A percentile compares a stretch with the other conserved stretches of the same genome.
phyloP scores from a whole-genome alignment of 2,797 vertebrate species.

The Hippoglossus hippoglossus region DNA sequence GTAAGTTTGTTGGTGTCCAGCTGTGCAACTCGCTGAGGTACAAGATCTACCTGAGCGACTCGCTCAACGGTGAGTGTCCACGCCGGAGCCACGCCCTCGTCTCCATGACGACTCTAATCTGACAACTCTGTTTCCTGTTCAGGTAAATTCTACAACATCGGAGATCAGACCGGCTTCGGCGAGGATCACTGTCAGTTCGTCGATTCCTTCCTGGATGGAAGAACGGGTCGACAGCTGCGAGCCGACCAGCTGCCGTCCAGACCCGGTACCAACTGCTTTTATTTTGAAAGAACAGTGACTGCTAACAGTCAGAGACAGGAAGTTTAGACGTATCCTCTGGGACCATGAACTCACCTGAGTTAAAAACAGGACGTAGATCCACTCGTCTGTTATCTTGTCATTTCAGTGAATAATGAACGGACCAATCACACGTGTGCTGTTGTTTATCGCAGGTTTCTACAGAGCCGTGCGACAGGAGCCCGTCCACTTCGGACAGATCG shows the following conservation, averaged over 20 bases:
- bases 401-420: no score
- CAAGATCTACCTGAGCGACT: conserved; percentile 97
- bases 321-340: no score
- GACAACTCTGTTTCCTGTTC: neutral
- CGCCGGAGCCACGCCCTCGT: no score
- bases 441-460: conserved; percentile 87
- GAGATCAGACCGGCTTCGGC: conserved; percentile 93
- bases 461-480: conserved; percentile 94
- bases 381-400: no score
- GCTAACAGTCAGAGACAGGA: no score
- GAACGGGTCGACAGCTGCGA: conserved; percentile 88
- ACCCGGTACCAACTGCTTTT: conserved; percentile 73
- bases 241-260: conserved; percentile 88
- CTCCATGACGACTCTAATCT: neutral
- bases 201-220: conserved; percentile 95
- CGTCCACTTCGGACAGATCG: conserved; percentile 93
- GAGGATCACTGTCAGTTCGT: conserved; percentile 99
- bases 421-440: neutral
- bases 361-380: no score
- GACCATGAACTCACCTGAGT: no score
- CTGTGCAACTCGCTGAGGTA: conserved; percentile 97
- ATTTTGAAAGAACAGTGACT: no score
- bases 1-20: conserved; percentile 97
- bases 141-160: conserved; percentile 97
- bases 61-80: conserved; percentile 88